Base-by-base conservation (phyloP, 2,113 vertebrate genomes). In the Orycteropus afer region DNA sequence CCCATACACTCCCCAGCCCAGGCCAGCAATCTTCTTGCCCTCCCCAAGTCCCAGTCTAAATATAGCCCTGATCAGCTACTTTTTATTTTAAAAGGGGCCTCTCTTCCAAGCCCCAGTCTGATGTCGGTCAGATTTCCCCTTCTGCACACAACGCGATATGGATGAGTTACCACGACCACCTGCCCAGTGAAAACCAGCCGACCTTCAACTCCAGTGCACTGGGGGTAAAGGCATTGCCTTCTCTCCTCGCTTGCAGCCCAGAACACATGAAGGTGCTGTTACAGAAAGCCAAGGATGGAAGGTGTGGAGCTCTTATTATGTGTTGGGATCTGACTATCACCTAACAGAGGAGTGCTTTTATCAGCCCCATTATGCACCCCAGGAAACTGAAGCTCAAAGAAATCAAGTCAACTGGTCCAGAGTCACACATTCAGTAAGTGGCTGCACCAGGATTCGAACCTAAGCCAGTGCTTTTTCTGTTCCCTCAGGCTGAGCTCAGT, bases 11-110 rank as follows among this genome's bases (percentile, higher is more conserved):
- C 7, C 32, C 74, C 0, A 9, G 17, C 76, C 32, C 0, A 2
- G n/a, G 37, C 67, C 7, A n/a, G 45, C 73, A 55, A 92, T 67
- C 67, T 42, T 47, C 92, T 67, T 89, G 90, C 89, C 67, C 91
- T 94, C 45, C 0, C 23, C 20, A 42, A 79, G 49, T 49, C 34
- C 23, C 18, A 12, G 0, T 86, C 96, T 95, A 89, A 76, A 81
- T 85, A 59, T 71, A 92, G 67, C 29, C 22, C 81, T 45, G 49
- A 34, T 20, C 49, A 88, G 63, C 29, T 2, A 0, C n/a, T 92
- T 65, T 61, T 95, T 67, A 12, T 86, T 89, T 91, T 15, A 9
- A 55, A 95, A 76, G 83, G 8, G 40, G 34, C 37, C 61, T 89
- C 40, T 42, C 11, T 85, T 80, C 51, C 1, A 4, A 65, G 32